phyloP scores from a whole-genome alignment of 2,113 vertebrate genomes.

The Paedocypris sp. region DNA sequence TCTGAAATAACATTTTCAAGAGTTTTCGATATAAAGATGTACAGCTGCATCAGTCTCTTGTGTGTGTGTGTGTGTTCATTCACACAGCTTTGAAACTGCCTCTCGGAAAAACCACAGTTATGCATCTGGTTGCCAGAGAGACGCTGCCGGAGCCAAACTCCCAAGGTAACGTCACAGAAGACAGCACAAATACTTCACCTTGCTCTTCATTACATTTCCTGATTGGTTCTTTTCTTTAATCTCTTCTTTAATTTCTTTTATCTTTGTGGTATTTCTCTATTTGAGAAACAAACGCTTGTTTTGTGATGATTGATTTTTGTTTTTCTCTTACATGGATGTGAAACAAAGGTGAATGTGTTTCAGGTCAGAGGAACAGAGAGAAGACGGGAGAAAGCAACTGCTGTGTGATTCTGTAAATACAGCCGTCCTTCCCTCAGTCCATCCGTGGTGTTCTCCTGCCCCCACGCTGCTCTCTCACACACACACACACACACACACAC shows the following conservation, averaged over 20 bases:
- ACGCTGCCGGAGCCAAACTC: conserved; percentile 98
- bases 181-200: too few relatives aligned
- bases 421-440: conserved; percentile 45
- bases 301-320: too few relatives aligned
- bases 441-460: conserved; percentile 63
- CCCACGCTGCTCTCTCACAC: conserved; percentile 57
- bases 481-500: background rate
- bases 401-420: conserved; percentile 91
- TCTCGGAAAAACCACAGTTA: conserved; percentile 95
- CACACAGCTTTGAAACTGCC: conserved; percentile 88
- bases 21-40: too few relatives aligned
- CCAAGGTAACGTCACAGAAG: conserved; percentile 98
- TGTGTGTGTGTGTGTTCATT: background rate
- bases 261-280: too few relatives aligned
- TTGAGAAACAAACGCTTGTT: too few relatives aligned
- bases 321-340: too few relatives aligned
- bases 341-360: conserved; percentile 12
- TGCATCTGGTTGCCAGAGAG: conserved; percentile 99
- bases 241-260: conserved; percentile 35
- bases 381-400: conserved; percentile 98
- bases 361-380: conserved; percentile 97
- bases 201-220: too few relatives aligned
- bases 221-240: conserved; percentile 9
- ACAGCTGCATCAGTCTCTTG: conserved; percentile 12
- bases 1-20: too few relatives aligned